Percentiles rank a stretch among this genome's conserved stretches.
phyloP scores from a whole-genome alignment of 1,140 invertebrate species.

The Danaus melanippus region DNA sequence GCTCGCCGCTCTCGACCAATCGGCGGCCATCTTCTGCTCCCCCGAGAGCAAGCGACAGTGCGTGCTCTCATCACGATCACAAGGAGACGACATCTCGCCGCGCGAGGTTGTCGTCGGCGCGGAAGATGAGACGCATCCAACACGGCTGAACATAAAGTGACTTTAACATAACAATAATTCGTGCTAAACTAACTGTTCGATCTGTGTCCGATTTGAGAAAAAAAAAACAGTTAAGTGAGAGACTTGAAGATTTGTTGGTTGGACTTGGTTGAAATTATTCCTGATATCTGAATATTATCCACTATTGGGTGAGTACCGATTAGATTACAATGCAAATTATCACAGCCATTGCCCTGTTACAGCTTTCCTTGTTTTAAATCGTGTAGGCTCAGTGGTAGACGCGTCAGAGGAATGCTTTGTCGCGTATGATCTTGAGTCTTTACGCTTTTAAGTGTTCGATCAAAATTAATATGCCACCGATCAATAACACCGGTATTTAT shows the following conservation, averaged over 20 bases:
- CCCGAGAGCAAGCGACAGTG: constrained; percentile 71
- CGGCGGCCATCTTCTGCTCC: constrained; percentile 67
- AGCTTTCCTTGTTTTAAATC: constrained; percentile 37
- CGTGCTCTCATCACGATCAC: constrained; percentile 68
- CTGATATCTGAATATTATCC: constrained; percentile 57
- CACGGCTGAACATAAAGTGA: constrained; percentile 42
- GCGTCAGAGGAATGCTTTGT: constrained; percentile 35
- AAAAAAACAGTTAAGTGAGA: constrained; percentile 42
- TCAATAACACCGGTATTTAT: too few relatives aligned
- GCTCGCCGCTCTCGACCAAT: constrained; percentile 62
- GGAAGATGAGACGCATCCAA: constrained; percentile 47
- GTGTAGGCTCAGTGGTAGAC: constrained; percentile 38
- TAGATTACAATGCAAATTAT: constrained; percentile 71
- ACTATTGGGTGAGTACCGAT: constrained; percentile 70
- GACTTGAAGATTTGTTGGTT: constrained; percentile 42
- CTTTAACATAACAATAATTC: constrained; percentile 31
- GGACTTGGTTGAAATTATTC: constrained; percentile 46
- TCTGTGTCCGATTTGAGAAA: constrained; percentile 54
- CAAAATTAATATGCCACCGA: too few relatives aligned
- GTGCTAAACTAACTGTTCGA: constrained; percentile 48
- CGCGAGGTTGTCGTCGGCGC: constrained; percentile 61
- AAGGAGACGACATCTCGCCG: constrained; percentile 67
- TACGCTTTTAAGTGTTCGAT: too few relatives aligned
- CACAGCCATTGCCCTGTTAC: constrained; percentile 32
- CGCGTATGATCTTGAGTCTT: constrained; percentile 10